Evolutionary conservation across 2,113 vertebrate genomes (phyloP), one percentile per base, ranked within the genome.

Genomic region (Ciconia stormi): DNA sequence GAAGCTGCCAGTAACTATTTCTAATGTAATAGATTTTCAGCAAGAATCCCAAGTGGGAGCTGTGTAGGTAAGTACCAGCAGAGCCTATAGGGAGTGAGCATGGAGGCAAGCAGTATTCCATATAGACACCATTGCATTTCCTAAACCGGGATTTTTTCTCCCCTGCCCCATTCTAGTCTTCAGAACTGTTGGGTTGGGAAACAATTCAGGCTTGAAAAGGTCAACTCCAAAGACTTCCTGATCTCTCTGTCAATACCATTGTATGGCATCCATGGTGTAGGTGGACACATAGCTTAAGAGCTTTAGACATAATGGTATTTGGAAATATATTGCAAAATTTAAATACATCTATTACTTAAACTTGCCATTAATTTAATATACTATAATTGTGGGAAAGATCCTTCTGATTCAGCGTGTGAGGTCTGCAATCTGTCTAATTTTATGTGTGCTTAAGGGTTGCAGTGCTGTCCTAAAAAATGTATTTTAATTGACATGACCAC

Each of bases 1-100:
- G 67, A 95, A 93, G 71, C 91, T 95, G 86, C 67, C 90, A 81
- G 63, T 88, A 90, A 80, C 74, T 87, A 84, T 88, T 96, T 88
- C 62, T 96, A 73, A 66, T 90, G 76, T 70, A 71, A 73, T 1
- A 93, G 82, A 89, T 89, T 96, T 86, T 67, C 42, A 88, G 71
- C 50, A 80, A 55, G 87, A 88, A 81, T 93, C 88, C 42, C 38
- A 81, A 52, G 22, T 59, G 58, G 62, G 55, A 76, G 47, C 20
- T 88, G 42, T 44, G 42, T 56, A 86, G 88, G 85, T 82, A 83
- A 66, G 70, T 56, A 77, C 30, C 46, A 93, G 85, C 29, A 70
- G 36, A 89, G 2, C 38, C 82, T 63, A 49, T 7, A 56, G 49
- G 55, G 87, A 76, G 36, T 5, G 11, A 79, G 25, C 49, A 59